Percentiles rank a stretch among this genome's conserved stretches.
These are phyloP conservation scores for Herpetotheres cachinnans DNA, from an alignment of 2,113 vertebrate genomes.

Conservation along the genomic window DNA sequence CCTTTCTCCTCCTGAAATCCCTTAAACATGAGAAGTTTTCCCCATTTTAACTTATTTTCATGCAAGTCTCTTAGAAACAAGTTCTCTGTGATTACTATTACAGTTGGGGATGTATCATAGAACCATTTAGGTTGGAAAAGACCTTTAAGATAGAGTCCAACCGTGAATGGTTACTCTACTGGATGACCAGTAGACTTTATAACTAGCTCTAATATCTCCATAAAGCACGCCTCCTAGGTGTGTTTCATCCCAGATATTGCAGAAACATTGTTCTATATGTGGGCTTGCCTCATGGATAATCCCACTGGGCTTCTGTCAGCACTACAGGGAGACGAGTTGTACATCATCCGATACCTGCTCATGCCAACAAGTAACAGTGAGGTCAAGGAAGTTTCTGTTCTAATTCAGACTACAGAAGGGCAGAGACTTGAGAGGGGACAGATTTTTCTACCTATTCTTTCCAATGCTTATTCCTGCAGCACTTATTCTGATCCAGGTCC, in stretches of 20 bases:
- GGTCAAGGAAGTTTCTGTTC: background rate
- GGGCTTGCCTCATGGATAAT: background rate
- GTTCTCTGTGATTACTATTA: background rate
- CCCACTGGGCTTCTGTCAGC: background rate
- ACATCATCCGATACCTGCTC: background rate
- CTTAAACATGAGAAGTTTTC: background rate
- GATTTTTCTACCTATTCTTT: background rate
- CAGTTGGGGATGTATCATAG: background rate
- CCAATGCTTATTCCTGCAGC: background rate
- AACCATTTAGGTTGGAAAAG: background rate
- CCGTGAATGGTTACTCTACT: background rate
- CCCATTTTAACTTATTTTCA: background rate
- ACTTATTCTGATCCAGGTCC: no score
- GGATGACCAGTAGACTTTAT: background rate
- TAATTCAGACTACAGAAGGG: background rate
- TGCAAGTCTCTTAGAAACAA: background rate
- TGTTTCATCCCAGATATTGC: background rate
- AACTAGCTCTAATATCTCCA: background rate
- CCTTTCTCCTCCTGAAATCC: background rate
- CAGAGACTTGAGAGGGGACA: background rate
- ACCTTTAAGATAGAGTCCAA: fast-evolving
- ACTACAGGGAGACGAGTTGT: background rate
- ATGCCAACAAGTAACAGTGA: background rate
- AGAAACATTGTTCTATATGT: background rate
- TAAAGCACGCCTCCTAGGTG: background rate